A percentile compares a stretch with the other conserved stretches of the same genome.
phyloP scores from a whole-genome alignment of 2,888 invertebrate species.

The Mystacides longicornis region DNA sequence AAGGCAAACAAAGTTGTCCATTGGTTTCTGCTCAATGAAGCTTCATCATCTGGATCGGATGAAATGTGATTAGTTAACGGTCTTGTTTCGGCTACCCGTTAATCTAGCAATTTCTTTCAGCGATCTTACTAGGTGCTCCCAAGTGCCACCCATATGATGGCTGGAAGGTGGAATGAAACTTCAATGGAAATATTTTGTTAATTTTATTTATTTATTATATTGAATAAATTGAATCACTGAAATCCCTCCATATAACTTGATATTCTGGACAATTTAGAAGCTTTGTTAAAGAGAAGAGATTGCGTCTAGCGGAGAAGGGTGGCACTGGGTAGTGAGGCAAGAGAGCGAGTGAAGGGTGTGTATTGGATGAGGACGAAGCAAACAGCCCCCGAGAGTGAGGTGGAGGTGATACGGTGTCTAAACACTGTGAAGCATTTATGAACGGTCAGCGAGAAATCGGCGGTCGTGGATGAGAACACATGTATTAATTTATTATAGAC shows the following conservation, averaged over 20 bases:
- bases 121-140: too few species aligned
- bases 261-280: neutral
- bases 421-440: conserved; percentile 26
- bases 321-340: neutral
- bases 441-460: conserved; percentile 26
- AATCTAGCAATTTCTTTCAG: too few species aligned
- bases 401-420: conserved; percentile 17
- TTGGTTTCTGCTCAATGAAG: neutral
- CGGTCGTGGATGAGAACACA: conserved; percentile 26
- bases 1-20: too few species aligned
- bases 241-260: too few species aligned
- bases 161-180: too few species aligned
- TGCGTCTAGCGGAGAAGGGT: neutral
- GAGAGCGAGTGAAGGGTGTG: conserved; percentile 5
- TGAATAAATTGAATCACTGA: too few species aligned
- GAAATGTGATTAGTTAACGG: too few species aligned
- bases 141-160: too few species aligned
- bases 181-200: too few species aligned
- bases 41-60: too few species aligned
- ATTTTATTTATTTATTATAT: too few species aligned
- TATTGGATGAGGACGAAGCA: neutral
- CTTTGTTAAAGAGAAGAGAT: neutral
- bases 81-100: too few species aligned
- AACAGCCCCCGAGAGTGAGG: neutral
- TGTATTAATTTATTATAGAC: conserved; percentile 27